Evolutionary conservation across 2,888 invertebrate genomes (phyloP), one percentile per base, ranked within the genome.

Genomic region (Plagiodera versicolora): DNA sequence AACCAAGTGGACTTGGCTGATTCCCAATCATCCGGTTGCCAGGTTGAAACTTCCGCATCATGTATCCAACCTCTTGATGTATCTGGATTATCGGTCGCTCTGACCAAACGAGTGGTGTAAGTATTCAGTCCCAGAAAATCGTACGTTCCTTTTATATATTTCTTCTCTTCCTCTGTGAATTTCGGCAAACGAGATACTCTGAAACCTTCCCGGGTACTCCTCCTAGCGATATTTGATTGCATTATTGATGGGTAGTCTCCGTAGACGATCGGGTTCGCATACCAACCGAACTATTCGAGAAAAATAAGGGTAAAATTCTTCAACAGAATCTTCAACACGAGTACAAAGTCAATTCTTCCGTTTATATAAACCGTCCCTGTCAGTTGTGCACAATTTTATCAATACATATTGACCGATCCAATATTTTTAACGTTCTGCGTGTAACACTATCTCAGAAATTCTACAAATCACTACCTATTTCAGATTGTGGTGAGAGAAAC

Each of bases 41-140:
- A 62, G 8, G 20, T 39, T 8, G 8, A 17, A 4, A 50, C 55
- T 30, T 64, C 61, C 1, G 48, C 16, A 45, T 61, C 61, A 17
- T 45, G 24, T 3, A n/a, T 10, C 45, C 35, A 57, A 8, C 49
- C 81, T 83, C 82, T 0, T 82, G 82, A 81, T 17, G 58, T 54
- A 20, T 81, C 84, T 70, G 51, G 52, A 28, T 64, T 57, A 1
- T 39, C 44, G 24, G 32, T 44, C 9, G 58, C 28, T 19, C 51
- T 56, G 83, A 79, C 82, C 70, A 87, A 68, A 64, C 80, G 79
- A 0, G 87, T 83, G 0, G 89, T 87, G 74, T 93, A 93, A 57
- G 87, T 85, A 74, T 92, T 92, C 9, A 92, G 75, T 0, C 90
- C 91, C 54, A 92, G 81, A 77, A 89, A 90, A 74, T 93, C 92